These are phyloP conservation scores for Xestia ashworthii DNA, from an alignment of 2,888 invertebrate species.

Conservation along the genomic window DNA sequence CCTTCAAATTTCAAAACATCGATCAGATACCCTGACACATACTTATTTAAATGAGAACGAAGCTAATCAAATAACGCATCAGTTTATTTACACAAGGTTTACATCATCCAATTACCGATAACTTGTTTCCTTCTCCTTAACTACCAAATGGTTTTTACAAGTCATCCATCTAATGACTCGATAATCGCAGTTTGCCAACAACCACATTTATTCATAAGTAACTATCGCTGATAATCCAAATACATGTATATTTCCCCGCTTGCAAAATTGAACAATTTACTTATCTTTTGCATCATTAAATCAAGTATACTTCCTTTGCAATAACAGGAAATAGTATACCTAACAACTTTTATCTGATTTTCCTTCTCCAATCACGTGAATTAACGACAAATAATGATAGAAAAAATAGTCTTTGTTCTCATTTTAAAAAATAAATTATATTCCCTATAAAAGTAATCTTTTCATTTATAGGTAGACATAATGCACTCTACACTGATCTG, in stretches of 20 bases:
- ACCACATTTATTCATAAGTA: neutral
- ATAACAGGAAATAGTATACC: neutral
- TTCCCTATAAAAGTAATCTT: neutral
- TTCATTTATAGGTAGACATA: neutral
- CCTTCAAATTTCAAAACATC: neutral
- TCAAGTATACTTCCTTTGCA: neutral
- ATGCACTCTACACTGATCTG: neutral
- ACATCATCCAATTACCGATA: neutral
- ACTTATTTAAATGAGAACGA: neutral
- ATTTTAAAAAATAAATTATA: neutral
- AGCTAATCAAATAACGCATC: neutral
- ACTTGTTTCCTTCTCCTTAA: slow-evolving; percentile 10
- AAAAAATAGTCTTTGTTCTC: neutral
- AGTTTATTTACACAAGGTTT: neutral
- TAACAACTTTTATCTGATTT: slow-evolving; percentile 1
- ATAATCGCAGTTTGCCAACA: neutral
- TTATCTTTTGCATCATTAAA: slow-evolving; percentile 3
- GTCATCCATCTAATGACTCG: slow-evolving; percentile 1
- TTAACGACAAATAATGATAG: neutral
- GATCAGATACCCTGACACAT: neutral
- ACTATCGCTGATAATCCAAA: neutral
- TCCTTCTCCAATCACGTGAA: neutral
- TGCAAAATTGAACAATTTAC: neutral
- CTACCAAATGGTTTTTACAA: slow-evolving; percentile 4
- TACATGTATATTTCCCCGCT: neutral